Evolutionary conservation across 2,888 invertebrate genomes (phyloP).

Genomic region (Eupeodes luniger): DNA sequence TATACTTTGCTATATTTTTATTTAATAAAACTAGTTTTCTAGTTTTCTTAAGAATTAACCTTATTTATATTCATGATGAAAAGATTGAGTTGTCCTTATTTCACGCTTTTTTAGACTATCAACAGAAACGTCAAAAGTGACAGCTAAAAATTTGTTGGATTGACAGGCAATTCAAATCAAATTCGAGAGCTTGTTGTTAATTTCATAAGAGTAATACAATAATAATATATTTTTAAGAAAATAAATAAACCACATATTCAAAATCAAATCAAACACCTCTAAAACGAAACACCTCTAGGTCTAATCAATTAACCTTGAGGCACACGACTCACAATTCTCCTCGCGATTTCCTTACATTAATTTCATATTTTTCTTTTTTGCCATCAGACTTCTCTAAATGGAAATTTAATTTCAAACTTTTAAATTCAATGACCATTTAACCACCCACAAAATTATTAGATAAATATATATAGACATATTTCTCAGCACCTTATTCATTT

Average conservation of each 20-base stretch:
- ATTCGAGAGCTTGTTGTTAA: no score
- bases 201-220: background rate
- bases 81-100: no score
- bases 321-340: conserved; percentile 59
- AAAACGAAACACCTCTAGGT: conserved; percentile 10
- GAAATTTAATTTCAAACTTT: conserved; percentile 68
- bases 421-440: conserved; percentile 71
- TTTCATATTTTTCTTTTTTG: conserved; percentile 59
- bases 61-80: no score
- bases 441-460: conserved; percentile 65
- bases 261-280: background rate
- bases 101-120: no score
- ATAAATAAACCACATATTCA: background rate
- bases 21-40: no score
- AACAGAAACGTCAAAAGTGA: no score
- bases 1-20: no score
- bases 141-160: no score
- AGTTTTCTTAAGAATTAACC: no score
- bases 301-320: conserved; percentile 63
- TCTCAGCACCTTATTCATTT: conserved; percentile 56
- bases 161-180: no score
- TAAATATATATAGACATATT: background rate
- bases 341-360: conserved; percentile 70
- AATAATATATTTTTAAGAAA: background rate
- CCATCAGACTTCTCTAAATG: conserved; percentile 59